Evolutionary conservation across 2,888 invertebrate species (phyloP), one percentile per base, ranked within the genome.

Genomic region (Barypeithes pellucidus): DNA sequence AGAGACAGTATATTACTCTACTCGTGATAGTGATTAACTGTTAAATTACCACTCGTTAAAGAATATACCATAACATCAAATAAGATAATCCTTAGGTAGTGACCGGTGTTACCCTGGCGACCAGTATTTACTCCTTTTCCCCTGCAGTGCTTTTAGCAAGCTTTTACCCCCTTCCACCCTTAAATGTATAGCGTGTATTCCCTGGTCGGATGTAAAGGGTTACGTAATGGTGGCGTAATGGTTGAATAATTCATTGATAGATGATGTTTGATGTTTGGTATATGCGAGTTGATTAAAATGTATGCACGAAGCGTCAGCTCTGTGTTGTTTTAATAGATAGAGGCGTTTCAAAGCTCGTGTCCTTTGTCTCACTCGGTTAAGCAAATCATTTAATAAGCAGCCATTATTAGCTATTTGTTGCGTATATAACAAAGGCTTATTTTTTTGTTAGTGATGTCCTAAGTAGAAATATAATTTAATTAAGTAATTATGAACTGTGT

Each of bases 191-290:
- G 33, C 72, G 67, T 67, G 41, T 45, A 72, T 67, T 67, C 67
- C 67, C 73, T 14, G 39, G 45, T 29, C 69, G 33, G 52, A 50
- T 59, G 68, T 69, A 69, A 73, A 73, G 73, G 73, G 73, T 73
- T 73, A 67, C 50, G 67, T 72, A 72, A 71, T 72, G 65, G 72
- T 72, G 72, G 67, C 70, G 72, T 75, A 72, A 75, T 72, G 75
- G 75, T 54, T 69, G 75, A 75, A 75, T 75, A 75, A 75, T 75
- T 75, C 75, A 75, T 75, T 66, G 72, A 72, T 68, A 45, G 66
- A 66, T 43, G 66, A 75, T 75, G 72, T 75, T 75, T 72, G 75
- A 75, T 75, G 75, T 72, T 75, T 75, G 72, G 57, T 68, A 50
- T 69, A 60, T 29, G 54, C 47, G 61, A 72, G 67, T 72, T 68